These are phyloP conservation scores for Ferdinandea cuprea DNA, from an alignment of 2,888 invertebrate genomes.

Conservation along the genomic window DNA sequence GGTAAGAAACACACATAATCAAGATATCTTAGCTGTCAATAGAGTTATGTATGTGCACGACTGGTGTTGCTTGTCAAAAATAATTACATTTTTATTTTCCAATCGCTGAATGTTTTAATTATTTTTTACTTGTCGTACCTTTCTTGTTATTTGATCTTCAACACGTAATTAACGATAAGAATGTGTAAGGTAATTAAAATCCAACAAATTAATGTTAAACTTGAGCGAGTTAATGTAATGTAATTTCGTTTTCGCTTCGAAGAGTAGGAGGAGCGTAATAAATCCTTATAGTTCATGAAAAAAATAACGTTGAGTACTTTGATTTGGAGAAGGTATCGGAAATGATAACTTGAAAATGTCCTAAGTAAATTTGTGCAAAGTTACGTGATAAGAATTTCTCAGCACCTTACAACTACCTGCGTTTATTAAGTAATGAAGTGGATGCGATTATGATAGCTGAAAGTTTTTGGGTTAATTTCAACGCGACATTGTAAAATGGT, in stretches of 20 bases:
- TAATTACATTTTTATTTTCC: background rate
- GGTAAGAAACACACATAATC: background rate
- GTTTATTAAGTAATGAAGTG: no score
- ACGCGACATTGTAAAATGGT: no score
- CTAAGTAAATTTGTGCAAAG: no score
- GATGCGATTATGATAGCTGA: no score
- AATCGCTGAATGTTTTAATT: background rate
- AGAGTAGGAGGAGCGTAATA: background rate
- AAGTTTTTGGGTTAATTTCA: no score
- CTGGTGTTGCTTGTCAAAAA: background rate
- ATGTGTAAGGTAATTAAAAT: background rate
- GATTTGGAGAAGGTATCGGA: no score
- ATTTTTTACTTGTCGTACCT: background rate
- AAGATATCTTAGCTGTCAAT: background rate
- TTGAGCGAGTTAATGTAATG: background rate
- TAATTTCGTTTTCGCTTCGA: background rate
- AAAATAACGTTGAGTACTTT: no score
- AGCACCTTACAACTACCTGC: no score
- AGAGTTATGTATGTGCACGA: background rate
- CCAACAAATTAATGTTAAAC: background rate
- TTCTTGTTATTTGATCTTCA: background rate
- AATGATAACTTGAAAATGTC: no score
- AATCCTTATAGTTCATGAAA: no score
- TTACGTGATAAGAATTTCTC: no score
- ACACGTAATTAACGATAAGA: conserved; percentile 3